Conservation (phyloP, 2,888 invertebrate species). For the Hemistola chrysoprasaria region DNA sequence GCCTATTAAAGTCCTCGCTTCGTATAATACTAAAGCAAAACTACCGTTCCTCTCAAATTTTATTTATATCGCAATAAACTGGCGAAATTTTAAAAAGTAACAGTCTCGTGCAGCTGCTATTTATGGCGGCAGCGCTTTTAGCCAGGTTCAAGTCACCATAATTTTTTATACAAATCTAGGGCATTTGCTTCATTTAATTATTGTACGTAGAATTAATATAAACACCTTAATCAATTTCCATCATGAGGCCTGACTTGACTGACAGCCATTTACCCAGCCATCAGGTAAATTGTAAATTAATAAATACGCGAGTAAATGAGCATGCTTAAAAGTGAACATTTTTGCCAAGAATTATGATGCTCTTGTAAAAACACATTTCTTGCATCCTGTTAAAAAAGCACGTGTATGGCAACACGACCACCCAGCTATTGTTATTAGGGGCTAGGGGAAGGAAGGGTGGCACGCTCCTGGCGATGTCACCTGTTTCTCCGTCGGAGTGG, state of each 20-base stretch:
- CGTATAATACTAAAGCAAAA: conserved; percentile 1
- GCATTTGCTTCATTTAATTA: too few relatives aligned
- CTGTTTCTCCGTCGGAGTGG: conserved; percentile 24
- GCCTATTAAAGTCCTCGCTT: conserved; percentile 1
- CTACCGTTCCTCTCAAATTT: conserved; percentile 8
- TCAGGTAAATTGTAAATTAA: too few relatives aligned
- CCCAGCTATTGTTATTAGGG: conserved; percentile 13
- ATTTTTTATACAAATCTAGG: background rate
- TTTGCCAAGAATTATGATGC: too few relatives aligned
- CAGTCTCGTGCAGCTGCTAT: conserved; percentile 11
- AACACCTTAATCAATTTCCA: too few relatives aligned
- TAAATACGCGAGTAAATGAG: too few relatives aligned
- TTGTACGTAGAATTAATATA: too few relatives aligned
- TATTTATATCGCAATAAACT: conserved; percentile 17
- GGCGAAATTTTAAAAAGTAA: conserved; percentile 13
- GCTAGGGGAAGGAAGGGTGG: conserved; percentile 19
- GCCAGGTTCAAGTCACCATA: conserved; percentile 1
- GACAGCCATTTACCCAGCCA: too few relatives aligned
- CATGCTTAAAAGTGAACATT: too few relatives aligned
- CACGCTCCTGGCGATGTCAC: conserved; percentile 15
- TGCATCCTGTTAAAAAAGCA: background rate
- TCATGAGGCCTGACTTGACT: too few relatives aligned
- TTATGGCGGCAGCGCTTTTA: conserved; percentile 10
- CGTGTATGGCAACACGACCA: conserved; percentile 9
- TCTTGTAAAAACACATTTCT: too few relatives aligned